Evolutionary conservation across 2,797 vertebrate genomes (phyloP).

Genomic region (Sebastes nivosus): DNA sequence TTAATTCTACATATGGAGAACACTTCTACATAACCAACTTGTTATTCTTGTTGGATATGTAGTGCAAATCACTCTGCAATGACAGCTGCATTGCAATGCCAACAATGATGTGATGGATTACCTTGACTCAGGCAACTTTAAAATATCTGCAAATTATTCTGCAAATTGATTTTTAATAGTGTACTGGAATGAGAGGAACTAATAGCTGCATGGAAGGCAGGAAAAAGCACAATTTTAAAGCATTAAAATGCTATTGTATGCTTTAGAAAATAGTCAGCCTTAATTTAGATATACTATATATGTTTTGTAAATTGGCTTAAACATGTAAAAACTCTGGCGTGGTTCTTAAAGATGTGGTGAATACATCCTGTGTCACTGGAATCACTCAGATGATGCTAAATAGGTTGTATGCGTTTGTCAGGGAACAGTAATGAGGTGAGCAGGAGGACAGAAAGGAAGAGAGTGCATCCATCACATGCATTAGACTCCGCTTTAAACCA

Average conservation of each 20-base stretch:
- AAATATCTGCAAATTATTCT: not conserved
- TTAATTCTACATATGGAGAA: not conserved
- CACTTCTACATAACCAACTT: not conserved
- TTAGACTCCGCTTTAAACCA: not conserved
- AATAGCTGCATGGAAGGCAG: not conserved
- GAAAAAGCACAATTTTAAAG: not conserved
- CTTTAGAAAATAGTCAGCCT: not conserved
- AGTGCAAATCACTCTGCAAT: not conserved
- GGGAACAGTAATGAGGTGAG: not conserved
- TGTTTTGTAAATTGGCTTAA: not conserved
- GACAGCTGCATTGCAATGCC: not conserved
- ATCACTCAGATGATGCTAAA: not conserved
- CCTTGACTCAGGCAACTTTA: not conserved
- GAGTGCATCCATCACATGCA: not conserved
- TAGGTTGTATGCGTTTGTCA: not conserved
- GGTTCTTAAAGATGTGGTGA: not conserved
- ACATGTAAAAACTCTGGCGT: not conserved
- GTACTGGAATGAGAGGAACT: not conserved
- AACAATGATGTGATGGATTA: not conserved
- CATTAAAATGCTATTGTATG: not conserved
- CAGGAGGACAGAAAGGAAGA: not conserved
- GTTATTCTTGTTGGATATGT: not conserved
- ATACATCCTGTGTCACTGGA: not conserved
- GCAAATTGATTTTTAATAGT: not conserved
- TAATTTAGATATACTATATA: not conserved